Conservation (phyloP, 2,113 vertebrate species). For the Mustelus asterias region DNA sequence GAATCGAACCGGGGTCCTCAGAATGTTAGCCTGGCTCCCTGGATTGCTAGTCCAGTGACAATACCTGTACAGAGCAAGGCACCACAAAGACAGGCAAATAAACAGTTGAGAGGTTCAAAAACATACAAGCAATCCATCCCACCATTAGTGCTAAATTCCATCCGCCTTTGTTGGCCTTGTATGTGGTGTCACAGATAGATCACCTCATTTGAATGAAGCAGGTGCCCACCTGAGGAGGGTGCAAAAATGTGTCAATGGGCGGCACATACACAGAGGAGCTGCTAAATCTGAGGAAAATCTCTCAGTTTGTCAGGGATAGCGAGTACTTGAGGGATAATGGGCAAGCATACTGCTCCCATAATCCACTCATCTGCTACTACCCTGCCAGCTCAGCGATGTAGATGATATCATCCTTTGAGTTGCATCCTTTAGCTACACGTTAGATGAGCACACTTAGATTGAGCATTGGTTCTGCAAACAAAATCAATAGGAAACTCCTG, state of each 20-base stretch:
- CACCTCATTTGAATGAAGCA: not conserved
- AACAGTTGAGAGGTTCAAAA: not conserved
- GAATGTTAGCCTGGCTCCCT: too few species aligned
- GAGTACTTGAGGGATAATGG: not conserved
- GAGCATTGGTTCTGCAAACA: not conserved
- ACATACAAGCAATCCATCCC: not conserved
- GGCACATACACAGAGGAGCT: not conserved
- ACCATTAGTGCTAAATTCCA: not conserved
- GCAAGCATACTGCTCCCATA: not conserved
- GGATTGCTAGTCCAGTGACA: too few species aligned
- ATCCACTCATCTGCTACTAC: not conserved
- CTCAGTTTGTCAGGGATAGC: not conserved
- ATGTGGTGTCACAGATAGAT: not conserved
- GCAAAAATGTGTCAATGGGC: not conserved
- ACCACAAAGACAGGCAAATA: not conserved
- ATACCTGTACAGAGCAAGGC: not conserved
- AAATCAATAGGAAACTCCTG: not conserved
- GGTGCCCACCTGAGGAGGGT: not conserved
- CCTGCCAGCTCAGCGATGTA: not conserved
- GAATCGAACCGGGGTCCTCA: too few species aligned
- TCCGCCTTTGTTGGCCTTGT: not conserved
- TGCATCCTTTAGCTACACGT: not conserved
- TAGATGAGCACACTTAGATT: not conserved
- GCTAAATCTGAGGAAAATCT: not conserved
- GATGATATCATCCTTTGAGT: not conserved